Evolutionary conservation across 2,797 vertebrate genomes (phyloP).

Genomic region (Epinephelus awoara): DNA sequence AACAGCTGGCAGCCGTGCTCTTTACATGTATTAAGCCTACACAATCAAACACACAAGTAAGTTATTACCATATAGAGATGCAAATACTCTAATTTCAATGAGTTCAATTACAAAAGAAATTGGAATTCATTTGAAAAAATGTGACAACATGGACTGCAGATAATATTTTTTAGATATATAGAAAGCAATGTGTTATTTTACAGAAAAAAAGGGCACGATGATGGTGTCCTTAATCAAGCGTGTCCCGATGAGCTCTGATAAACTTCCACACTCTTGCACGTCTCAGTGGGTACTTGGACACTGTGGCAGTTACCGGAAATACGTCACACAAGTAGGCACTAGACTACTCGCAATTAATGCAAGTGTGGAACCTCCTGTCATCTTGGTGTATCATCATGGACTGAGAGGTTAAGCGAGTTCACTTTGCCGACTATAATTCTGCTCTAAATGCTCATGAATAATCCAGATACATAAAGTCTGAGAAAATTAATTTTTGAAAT

Average conservation of each 20-base stretch:
- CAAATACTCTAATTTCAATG: background rate
- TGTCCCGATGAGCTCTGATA: background rate
- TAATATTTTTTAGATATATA: background rate
- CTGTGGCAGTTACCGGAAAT: background rate
- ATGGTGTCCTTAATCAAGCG: background rate
- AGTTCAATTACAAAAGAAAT: background rate
- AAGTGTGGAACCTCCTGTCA: background rate
- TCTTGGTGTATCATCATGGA: background rate
- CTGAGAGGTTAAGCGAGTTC: background rate
- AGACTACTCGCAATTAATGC: background rate
- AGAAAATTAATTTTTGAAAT: background rate
- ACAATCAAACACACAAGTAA: conserved; percentile 10
- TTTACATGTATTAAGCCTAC: conserved; percentile 9
- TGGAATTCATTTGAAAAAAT: background rate
- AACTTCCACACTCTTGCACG: background rate
- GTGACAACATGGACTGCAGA: background rate
- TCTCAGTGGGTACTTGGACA: background rate
- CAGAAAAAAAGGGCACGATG: background rate
- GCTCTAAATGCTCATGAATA: background rate
- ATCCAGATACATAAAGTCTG: background rate
- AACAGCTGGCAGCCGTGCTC: conserved; percentile 33
- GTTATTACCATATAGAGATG: conserved; percentile 5
- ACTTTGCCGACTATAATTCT: background rate
- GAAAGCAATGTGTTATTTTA: background rate
- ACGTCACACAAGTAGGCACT: background rate